phyloP scores from a whole-genome alignment of 2,888 invertebrate genomes.

The Caenorhabditis becei region DNA sequence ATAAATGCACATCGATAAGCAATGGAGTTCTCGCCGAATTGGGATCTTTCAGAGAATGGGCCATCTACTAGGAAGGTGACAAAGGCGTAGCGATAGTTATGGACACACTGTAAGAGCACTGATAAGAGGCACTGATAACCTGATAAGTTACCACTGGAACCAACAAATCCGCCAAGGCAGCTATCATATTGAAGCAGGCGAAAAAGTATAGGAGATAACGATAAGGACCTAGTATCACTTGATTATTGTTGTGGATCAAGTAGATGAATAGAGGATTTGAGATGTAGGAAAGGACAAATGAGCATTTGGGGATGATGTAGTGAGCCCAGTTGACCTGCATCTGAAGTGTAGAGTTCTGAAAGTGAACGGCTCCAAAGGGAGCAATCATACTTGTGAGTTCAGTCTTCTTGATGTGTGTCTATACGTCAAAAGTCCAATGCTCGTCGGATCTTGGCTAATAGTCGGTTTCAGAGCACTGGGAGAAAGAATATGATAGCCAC shows the following conservation, averaged over 20 bases:
- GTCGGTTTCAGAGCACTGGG: too few species aligned
- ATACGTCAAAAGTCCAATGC: too few species aligned
- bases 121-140: too few species aligned
- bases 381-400: too few species aligned
- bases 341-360: too few species aligned
- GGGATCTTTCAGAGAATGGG: constrained; percentile 8
- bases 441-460: too few species aligned
- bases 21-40: background rate
- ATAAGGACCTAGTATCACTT: constrained; percentile 13
- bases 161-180: background rate
- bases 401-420: too few species aligned
- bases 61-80: constrained; percentile 18
- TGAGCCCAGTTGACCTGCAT: constrained; percentile 26
- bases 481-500: too few species aligned
- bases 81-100: constrained; percentile 20
- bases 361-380: too few species aligned
- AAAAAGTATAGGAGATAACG: constrained; percentile 24
- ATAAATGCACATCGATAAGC: background rate
- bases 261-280: constrained; percentile 12
- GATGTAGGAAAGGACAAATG: constrained; percentile 17
- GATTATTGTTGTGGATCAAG: constrained; percentile 16
- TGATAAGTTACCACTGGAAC: constrained; percentile 29
- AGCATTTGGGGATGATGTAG: constrained; percentile 13
- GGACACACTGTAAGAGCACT: constrained; percentile 7
- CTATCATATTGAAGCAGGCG: constrained; percentile 21